Conservation (phyloP, 2,113 vertebrate species). For the Condylura cristata region DNA sequence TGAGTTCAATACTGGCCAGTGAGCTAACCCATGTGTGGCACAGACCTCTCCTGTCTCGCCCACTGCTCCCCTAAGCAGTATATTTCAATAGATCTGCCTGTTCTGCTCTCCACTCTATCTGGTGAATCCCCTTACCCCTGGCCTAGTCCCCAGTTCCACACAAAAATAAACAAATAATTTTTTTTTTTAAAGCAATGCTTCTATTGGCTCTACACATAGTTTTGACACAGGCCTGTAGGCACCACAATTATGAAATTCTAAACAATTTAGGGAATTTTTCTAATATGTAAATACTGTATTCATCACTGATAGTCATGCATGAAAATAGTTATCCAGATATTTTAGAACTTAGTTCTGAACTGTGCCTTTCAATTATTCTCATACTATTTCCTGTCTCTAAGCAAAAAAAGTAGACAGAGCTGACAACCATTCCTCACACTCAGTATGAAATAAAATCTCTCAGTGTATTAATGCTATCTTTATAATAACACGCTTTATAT, state of each 20-base stretch:
- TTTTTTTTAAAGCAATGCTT: too few species aligned
- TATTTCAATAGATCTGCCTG: too few species aligned
- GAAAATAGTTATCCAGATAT: conserved; percentile 25
- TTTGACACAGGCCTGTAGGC: not conserved
- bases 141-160: too few species aligned
- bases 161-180: too few species aligned
- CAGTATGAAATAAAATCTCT: not conserved
- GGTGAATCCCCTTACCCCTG: too few species aligned
- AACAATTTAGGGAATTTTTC: not conserved
- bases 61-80: too few species aligned
- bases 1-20: too few species aligned
- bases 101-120: too few species aligned
- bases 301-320: not conserved
- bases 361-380: not conserved
- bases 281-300: not conserved
- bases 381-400: not conserved
- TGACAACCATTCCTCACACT: not conserved
- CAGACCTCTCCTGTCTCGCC: too few species aligned
- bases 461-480: not conserved
- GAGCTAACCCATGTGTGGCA: too few species aligned
- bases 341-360: not conserved
- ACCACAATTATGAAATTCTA: not conserved
- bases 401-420: not conserved
- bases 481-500: not conserved
- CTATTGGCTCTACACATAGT: not conserved